Evolutionary conservation across 2,113 vertebrate species (phyloP).

Genomic region (Eubucco bourcierii): DNA sequence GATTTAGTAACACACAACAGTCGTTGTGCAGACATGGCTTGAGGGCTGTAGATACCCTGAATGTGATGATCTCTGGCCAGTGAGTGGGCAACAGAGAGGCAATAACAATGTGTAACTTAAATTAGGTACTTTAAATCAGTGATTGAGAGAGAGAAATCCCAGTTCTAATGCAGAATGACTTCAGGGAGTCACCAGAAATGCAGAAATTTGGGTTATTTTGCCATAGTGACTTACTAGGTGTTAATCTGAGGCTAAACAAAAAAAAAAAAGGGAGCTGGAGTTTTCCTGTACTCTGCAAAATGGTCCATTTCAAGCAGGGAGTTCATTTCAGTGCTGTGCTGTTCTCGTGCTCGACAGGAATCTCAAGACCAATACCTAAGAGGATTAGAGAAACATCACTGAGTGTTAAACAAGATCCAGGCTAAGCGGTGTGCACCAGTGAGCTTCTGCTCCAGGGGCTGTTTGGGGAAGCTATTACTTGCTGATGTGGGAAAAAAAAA

Average conservation of each 20-base stretch:
- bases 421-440: constrained; percentile 48
- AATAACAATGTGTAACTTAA: neutral
- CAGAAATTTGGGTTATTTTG: neutral
- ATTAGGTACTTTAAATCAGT: neutral
- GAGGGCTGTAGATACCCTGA: neutral
- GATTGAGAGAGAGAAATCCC: neutral
- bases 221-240: neutral
- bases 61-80: neutral
- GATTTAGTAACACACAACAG: neutral
- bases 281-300: neutral
- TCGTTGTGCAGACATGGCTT: neutral
- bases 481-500: neutral
- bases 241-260: neutral
- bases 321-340: constrained; percentile 13
- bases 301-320: neutral
- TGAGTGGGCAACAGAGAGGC: neutral
- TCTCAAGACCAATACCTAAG: constrained; percentile 48
- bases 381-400: constrained; percentile 47
- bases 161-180: neutral
- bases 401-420: constrained; percentile 35
- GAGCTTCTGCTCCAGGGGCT: constrained; percentile 4
- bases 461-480: neutral
- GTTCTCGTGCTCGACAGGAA: constrained; percentile 39
- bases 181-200: neutral
- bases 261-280: neutral